Evolutionary conservation across 2,113 vertebrate genomes (phyloP), one percentile per base, ranked within the genome.

Genomic region (Pseudonaja textilis): DNA sequence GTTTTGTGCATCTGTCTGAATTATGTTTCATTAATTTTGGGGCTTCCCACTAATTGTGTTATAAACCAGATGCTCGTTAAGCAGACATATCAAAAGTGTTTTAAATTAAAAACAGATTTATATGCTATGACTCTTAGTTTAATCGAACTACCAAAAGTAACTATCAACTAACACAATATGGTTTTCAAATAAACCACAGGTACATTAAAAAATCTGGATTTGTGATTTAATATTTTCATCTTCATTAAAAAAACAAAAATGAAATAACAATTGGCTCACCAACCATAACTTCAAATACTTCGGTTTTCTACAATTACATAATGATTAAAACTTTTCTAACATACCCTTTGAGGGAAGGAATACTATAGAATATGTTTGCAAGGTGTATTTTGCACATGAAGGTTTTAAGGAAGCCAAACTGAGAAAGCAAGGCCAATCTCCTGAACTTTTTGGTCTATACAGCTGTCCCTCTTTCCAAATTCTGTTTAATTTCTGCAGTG

Each of bases 401-500:
- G 10, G 16, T 25, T 10, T 29, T 10, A 56, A 25, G 23, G 20
- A 86, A 54, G 10, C 1, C 74, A 50, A 69, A 45, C 14, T 39
- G 0, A 7, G 23, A 42, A 10, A 26, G 25, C 14, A 42, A 45
- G 26, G n/a, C 29, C 11, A 39, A 10, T 14, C 42, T 45, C 6
- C 42, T 10, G 12, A 11, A 25, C 29, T 0, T 0, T 0, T 0
- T 0, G 1, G 0, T 29, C 97, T 97, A 99, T 29, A 99, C 99
- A 0, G 99, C 99, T 0, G 99, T 99, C 92, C 99, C 99, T 95
- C 99, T 98, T 97, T 99, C 99, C 98, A 99, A 89, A 97, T 99
- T 99, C 96, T 99, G 99, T 69, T 99, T 99, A 95, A 99, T 99
- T 97, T 99, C 99, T 0, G 99, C 99, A 0, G 99, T 99, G 94